Evolutionary conservation across 2,888 invertebrate species (phyloP).

Genomic region (Muschampia plurimacula): DNA sequence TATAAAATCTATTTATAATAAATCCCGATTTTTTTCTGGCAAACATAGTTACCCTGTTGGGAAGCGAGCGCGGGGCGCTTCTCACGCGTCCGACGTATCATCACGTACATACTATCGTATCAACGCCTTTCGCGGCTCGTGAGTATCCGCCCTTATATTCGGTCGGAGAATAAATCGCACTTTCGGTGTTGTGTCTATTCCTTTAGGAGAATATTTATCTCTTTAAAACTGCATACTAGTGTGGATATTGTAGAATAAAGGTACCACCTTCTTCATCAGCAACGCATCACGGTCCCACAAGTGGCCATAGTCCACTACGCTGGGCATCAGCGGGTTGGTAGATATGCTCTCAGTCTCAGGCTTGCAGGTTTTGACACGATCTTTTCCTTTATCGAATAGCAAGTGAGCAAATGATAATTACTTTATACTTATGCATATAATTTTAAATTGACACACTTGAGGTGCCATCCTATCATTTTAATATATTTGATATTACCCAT

Average conservation of each 20-base stretch:
- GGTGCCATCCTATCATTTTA: too few species aligned
- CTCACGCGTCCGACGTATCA: slow-evolving; percentile 65
- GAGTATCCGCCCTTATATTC: slow-evolving; percentile 35
- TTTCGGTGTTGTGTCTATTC: slow-evolving; percentile 19
- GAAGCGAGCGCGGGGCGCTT: slow-evolving; percentile 61
- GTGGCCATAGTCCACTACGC: too few species aligned
- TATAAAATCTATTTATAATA: not conserved
- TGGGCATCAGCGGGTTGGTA: too few species aligned
- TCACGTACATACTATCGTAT: slow-evolving; percentile 48
- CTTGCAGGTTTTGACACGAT: too few species aligned
- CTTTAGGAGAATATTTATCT: slow-evolving; percentile 7
- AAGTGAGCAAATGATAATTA: too few species aligned
- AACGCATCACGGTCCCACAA: too few species aligned
- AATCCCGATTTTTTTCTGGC: not conserved
- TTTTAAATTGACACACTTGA: too few species aligned
- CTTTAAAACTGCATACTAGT: not conserved
- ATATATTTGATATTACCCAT: too few species aligned
- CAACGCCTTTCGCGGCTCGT: slow-evolving; percentile 38
- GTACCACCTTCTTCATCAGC: too few species aligned
- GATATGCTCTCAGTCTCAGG: too few species aligned
- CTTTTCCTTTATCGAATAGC: too few species aligned
- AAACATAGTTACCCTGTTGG: slow-evolving; percentile 45
- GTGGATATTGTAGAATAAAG: not conserved
- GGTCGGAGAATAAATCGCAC: slow-evolving; percentile 28
- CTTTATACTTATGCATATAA: too few species aligned